Evolutionary conservation across 2,113 vertebrate genomes (phyloP), one percentile per base, ranked within the genome.

Genomic region (Anthoscopus minutus): DNA sequence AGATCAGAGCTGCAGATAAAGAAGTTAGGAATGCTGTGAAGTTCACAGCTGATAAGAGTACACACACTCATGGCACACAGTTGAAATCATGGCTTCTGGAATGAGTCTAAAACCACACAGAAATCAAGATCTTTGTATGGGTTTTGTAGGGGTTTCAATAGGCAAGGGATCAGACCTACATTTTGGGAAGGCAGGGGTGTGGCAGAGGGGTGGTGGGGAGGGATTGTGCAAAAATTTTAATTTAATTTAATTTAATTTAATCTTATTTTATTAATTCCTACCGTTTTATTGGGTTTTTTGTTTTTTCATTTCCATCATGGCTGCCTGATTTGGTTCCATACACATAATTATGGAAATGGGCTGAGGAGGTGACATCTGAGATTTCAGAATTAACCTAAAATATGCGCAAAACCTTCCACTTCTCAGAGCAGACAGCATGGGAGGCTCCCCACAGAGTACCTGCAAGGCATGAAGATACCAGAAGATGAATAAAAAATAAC

Each of bases 371-470:
- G 81, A 94, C 91, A 94, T 35, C 78, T 54, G 87, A 94, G 95
- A 92, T 76, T 94, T 89, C 54, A 58, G 70, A 94, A 94, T 94
- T 85, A 95, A 79, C 77, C 73, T 64, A 88, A 89, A 89, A 79
- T 89, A 94, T 86, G 78, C 91, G 94, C 78, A 70, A 70, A 97
- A 40, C 38, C 38, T 82, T 76, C 66, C 81, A 72, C 48, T 87
- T 57, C 91, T 92, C 42, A 31, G 74, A 65, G 70, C 74, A 85
- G 87, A 35, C 84, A 66, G 88, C 71, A n/a, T 2, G 27, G 25
- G 58, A 88, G 35, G 57, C 62, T 97, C 93, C 91, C 66, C 10
- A 3, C 2, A 40, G 94, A 85, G 61, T 10, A 94, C 77, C 91
- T 77, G 51, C 7, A 31, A 91, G 95, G 56, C 78, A 91, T 35